These are phyloP conservation scores for Cenopis cana DNA, from an alignment of 2,888 invertebrate species.

Conservation along the genomic window DNA sequence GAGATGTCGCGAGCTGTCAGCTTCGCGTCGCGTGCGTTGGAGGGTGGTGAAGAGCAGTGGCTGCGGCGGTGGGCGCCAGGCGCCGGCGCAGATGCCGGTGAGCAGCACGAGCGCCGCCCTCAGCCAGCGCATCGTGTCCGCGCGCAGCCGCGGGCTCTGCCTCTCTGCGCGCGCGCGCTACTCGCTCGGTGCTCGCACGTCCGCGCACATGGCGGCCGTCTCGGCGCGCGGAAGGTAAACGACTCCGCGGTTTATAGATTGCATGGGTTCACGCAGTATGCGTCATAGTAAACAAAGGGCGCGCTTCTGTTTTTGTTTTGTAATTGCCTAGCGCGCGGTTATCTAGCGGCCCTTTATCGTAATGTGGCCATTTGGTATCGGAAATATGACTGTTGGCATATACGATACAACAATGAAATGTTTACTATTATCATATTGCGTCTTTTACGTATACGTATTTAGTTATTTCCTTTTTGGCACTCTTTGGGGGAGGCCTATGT, in stretches of 20 bases:
- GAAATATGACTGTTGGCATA: slow-evolving; percentile 18
- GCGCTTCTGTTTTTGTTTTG: slow-evolving; percentile 73
- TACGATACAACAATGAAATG: slow-evolving; percentile 10
- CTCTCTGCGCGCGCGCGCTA: slow-evolving; percentile 68
- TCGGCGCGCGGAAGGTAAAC: slow-evolving; percentile 82
- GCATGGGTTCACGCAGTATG: slow-evolving; percentile 77
- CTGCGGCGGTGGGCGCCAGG: slow-evolving; percentile 60
- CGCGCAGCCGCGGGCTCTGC: slow-evolving; percentile 74
- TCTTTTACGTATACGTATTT: neutral
- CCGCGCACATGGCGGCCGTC: slow-evolving; percentile 81
- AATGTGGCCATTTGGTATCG: slow-evolving; percentile 38
- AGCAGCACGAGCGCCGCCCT: slow-evolving; percentile 70
- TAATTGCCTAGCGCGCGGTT: slow-evolving; percentile 61
- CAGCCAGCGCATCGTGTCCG: slow-evolving; percentile 80
- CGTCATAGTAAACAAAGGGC: slow-evolving; percentile 85
- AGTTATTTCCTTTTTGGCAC: neutral
- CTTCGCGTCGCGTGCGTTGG: slow-evolving; percentile 57
- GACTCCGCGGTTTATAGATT: slow-evolving; percentile 79
- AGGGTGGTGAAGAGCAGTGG: slow-evolving; percentile 50
- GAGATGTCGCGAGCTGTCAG: slow-evolving; percentile 60
- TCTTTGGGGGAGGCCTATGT: too few relatives aligned
- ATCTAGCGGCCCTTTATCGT: slow-evolving; percentile 44
- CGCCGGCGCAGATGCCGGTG: slow-evolving; percentile 54
- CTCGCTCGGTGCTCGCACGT: slow-evolving; percentile 75
- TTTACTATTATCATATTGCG: slow-evolving; percentile 6